These are phyloP conservation scores for Malacoraja senta DNA, from an alignment of 2,797 vertebrate species.

Conservation along the genomic window DNA sequence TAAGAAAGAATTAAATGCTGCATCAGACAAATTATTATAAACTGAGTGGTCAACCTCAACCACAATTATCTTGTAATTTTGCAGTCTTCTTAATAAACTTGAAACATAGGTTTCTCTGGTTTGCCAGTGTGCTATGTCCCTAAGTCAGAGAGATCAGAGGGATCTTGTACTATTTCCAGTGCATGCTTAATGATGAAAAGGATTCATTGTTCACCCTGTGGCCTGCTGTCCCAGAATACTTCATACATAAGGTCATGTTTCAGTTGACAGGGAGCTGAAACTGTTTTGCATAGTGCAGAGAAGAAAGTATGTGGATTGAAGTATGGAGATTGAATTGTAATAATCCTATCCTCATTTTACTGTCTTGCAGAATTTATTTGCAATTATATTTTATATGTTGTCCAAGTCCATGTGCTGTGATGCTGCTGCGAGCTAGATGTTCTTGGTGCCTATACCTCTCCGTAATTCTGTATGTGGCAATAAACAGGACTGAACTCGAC, in stretches of 20 bases:
- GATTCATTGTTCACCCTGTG: constrained; percentile 28
- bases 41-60: not conserved
- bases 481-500: no score
- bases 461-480: no score
- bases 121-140: not conserved
- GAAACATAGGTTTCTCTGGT: not conserved
- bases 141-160: not conserved
- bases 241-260: constrained; percentile 27
- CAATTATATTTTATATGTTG: no score
- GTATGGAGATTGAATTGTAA: not conserved
- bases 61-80: not conserved
- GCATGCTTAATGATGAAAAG: constrained; percentile 34
- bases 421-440: no score
- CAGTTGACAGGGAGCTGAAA: constrained; percentile 29
- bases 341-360: not conserved
- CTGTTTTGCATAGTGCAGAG: not conserved
- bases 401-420: no score
- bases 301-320: not conserved
- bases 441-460: no score
- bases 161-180: constrained; percentile 26
- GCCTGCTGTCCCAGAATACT: constrained; percentile 34
- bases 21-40: not conserved
- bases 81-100: constrained; percentile 14
- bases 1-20: not conserved
- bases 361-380: no score